Base-by-base conservation (phyloP, 2,888 invertebrate genomes). In the Augochlorella aurata region DNA sequence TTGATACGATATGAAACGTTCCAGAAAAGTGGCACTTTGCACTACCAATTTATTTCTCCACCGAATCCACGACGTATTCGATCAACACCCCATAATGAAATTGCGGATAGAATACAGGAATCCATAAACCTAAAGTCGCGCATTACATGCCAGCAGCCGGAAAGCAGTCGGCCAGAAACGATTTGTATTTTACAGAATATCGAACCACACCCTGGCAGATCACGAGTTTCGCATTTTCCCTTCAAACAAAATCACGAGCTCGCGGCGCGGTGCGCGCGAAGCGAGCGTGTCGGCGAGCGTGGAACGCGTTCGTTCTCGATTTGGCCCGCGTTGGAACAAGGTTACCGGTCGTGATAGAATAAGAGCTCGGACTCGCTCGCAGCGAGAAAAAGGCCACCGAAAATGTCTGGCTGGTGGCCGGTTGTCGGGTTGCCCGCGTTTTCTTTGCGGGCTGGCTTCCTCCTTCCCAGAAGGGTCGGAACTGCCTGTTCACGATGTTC, bases 401-500 rank as follows among this genome's bases (percentile, higher is more conserved):
- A 83, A 84, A 85, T 81, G 73, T 75, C 54, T 54, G 61, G 63
- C 16, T 16, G 58, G 14, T 24, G 58, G 49, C 49, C 29, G 73
- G 5, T 52, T 83, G 80, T 87, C 84, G 79, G 83, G 85, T 88
- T 87, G 86, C 81, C 74, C 84, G 76, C 85, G 69, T 88, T 90
- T 87, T 87, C 88, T 85, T 83, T 65, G 73, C 29, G 73, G 75
- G 74, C 24, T 75, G 84, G 83, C 83, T 83, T 68, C 82, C 85
- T 88, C 79, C 88, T 90, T 91, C 89, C 82, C 87, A 89, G 90
- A 89, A 91, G 87, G 88, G 81, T 89, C 75, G 89, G 89, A 90
- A 88, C 85, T 90, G 89, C 88, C 87, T 88, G 87, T 89, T 90
- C 89, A 89, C 87, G 88, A 87, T 82, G 90, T 91, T 91, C 84